phyloP scores from a whole-genome alignment of 2,888 invertebrate genomes.

The Odontomyia ornata region DNA sequence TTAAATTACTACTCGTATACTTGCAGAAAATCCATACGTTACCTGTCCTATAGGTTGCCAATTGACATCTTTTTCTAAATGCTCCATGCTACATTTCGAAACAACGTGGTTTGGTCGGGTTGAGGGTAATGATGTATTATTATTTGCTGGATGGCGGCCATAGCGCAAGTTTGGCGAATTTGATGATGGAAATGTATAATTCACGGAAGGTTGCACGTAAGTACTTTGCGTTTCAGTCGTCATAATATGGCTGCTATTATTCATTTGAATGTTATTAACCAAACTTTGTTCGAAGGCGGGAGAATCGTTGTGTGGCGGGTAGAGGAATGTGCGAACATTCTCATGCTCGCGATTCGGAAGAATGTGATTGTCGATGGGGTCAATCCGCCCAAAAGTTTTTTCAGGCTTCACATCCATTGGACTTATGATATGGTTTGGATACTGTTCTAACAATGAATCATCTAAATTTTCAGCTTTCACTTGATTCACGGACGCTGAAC shows the following conservation, averaged over 20 bases:
- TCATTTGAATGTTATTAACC: slow-evolving; percentile 52
- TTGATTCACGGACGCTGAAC: slow-evolving; percentile 67
- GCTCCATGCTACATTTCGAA: slow-evolving; percentile 50
- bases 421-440: slow-evolving; percentile 76
- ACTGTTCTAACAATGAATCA: slow-evolving; percentile 69
- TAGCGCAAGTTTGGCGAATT: slow-evolving; percentile 53
- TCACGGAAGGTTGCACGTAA: slow-evolving; percentile 53
- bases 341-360: slow-evolving; percentile 47
- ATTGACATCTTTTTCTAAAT: slow-evolving; percentile 59
- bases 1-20: background rate
- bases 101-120: slow-evolving; percentile 55
- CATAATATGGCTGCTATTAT: slow-evolving; percentile 41
- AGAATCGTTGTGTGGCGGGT: slow-evolving; percentile 55
- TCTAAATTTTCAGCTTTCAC: slow-evolving; percentile 83
- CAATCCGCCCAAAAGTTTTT: slow-evolving; percentile 64
- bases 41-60: slow-evolving; percentile 63
- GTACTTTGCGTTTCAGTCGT: slow-evolving; percentile 46
- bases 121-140: slow-evolving; percentile 53
- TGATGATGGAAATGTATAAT: slow-evolving; percentile 51
- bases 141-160: slow-evolving; percentile 52
- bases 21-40: slow-evolving; percentile 52
- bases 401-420: slow-evolving; percentile 85
- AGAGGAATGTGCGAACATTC: slow-evolving; percentile 25
- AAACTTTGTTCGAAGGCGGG: slow-evolving; percentile 52
- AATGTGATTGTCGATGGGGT: slow-evolving; percentile 57